phyloP scores from a whole-genome alignment of 2,113 vertebrate species.

The Mellivora capensis region DNA sequence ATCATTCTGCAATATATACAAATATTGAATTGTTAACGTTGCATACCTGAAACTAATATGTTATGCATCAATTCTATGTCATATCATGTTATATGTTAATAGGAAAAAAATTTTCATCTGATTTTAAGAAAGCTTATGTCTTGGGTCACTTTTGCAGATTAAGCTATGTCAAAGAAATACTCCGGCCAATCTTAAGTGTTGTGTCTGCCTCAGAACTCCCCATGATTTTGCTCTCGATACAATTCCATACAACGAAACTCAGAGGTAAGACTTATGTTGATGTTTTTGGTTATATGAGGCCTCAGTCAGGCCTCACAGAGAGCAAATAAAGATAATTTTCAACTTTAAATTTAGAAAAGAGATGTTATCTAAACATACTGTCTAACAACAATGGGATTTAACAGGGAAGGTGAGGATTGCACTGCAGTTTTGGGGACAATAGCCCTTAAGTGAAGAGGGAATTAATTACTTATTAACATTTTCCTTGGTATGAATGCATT shows the following conservation, averaged over 20 bases:
- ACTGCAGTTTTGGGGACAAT: not conserved
- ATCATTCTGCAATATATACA: not conserved
- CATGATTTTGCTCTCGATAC: not conserved
- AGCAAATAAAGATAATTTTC: constrained; percentile 1
- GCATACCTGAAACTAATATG: not conserved
- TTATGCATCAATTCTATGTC: not conserved
- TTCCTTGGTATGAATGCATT: not conserved
- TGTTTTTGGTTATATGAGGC: not conserved
- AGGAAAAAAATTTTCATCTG: not conserved
- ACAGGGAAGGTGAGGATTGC: not conserved
- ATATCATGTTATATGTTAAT: not conserved
- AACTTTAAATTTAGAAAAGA: not conserved
- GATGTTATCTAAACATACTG: not conserved
- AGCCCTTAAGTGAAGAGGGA: not conserved
- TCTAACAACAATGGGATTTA: not conserved
- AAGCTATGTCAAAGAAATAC: not conserved
- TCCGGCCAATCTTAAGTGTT: not conserved
- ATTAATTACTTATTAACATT: constrained; percentile 10
- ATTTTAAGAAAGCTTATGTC: not conserved
- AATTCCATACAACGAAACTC: not conserved
- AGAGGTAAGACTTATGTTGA: not conserved
- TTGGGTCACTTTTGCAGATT: not conserved
- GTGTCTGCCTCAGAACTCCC: not conserved
- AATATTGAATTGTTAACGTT: not conserved
- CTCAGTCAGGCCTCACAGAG: not conserved